Base-by-base conservation (phyloP, 2,113 vertebrate genomes). In the Athene noctua region DNA sequence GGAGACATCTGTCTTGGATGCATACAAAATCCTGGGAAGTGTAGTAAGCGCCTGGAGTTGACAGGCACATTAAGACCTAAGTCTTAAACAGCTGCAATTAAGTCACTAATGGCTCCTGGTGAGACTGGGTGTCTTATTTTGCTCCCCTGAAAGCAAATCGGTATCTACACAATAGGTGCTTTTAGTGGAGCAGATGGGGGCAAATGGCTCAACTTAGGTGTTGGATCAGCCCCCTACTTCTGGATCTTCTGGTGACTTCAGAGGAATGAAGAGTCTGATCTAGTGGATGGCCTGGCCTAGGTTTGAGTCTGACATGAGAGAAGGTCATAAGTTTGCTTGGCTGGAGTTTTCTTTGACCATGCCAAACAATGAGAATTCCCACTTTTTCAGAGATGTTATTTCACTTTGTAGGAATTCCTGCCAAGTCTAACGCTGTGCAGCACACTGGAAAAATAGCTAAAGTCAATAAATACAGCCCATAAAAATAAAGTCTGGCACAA, bases 391-490 rank as follows among this genome's bases (percentile, higher is more conserved):
- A 63, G 81, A 91, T 96, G 92, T 96, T 97, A 88, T 95, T 95
- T 95, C 94, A 71, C 74, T 97, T 85, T 14, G 49, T 51, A 78
- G 71, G 84, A 90, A 62, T 92, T 70, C 92, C 86, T 95, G 96
- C 97, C 96, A 96, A 95, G 84, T 85, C 86, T 88, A 95, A 94
- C 34, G 20, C 96, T 91, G 91, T 86, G 81, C 89, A 94, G 92
- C 91, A 51, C 66, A 42, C 92, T 96, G 95, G 92, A 96, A 96
- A 96, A 97, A 97, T 62, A 92, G 89, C 94, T 88, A 89, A 95
- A 95, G 95, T 97, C 95, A 95, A 97, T 97, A 97, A 97, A 96
- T 91, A 94, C 78, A 95, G 91, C 94, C 89, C 91, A 86, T 97
- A 96, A 97, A 97, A 97, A 92, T 87, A 89, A 92, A 71, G 62